phyloP scores from a whole-genome alignment of 2,113 vertebrate species.

The Rhabdomys dilectus region DNA sequence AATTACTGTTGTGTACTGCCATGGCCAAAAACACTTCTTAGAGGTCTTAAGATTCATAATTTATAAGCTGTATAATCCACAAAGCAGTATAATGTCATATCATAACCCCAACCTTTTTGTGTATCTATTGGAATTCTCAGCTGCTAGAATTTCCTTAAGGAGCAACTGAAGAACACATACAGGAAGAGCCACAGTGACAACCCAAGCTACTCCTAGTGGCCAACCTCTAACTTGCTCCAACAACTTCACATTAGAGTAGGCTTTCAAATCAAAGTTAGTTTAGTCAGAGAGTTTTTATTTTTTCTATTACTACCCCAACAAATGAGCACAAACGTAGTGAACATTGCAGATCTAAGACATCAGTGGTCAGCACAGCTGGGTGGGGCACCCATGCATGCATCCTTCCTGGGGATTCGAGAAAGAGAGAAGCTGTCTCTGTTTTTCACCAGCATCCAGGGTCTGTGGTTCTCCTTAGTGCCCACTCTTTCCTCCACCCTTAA shows the following conservation, averaged over 20 bases:
- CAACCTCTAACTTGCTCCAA: background rate
- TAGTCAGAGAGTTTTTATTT: background rate
- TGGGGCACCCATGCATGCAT: background rate
- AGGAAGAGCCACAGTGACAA: background rate
- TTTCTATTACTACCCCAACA: slow-evolving; percentile 5
- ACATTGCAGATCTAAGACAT: background rate
- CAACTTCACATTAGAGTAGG: background rate
- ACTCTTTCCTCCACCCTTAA: background rate
- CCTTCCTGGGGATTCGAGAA: background rate
- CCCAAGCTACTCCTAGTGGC: background rate
- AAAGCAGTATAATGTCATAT: background rate
- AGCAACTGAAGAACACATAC: background rate
- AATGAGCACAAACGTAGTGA: background rate
- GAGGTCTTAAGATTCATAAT: background rate
- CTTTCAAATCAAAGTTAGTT: background rate
- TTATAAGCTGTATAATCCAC: background rate
- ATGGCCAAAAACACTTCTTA: background rate
- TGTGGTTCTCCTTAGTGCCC: background rate
- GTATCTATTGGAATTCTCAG: background rate
- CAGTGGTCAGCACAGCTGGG: background rate
- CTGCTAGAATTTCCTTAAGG: background rate
- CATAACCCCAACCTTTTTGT: background rate
- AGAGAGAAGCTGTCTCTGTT: background rate
- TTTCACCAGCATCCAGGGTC: background rate
- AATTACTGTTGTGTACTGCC: background rate